Base-by-base conservation (phyloP, 2,113 vertebrate genomes). In the Isichthys henryi region DNA sequence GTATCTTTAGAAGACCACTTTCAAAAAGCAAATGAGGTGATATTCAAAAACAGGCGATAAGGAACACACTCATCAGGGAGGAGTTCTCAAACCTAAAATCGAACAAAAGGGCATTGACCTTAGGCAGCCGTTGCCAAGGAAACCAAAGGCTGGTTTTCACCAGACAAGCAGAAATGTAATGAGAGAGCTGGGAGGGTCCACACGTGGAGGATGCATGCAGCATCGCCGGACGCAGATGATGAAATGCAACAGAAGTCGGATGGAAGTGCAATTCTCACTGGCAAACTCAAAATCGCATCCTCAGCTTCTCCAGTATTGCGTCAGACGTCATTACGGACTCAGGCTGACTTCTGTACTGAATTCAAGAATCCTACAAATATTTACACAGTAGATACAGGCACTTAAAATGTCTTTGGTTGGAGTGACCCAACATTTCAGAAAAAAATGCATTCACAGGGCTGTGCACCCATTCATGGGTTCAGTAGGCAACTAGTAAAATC, bases 351-450 rank as follows among this genome's bases (percentile, higher is more conserved):
- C 94, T 93, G 91, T 92, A 96, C 93, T 92, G 89, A 95, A 93
- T 94, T 93, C 95, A 93, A 95, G 95, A 95, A 93, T 94, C 94
- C 96, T 97, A 98, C 94, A 97, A 97, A 97, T 98, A 98, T 98
- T 95, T 98, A 99, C 98, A 98, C 96, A 96, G 97, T 97, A 96
- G 96, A 98, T 97, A 98, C 98, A 99, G 98, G 98, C 98, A 99
- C 98, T 99, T 99, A 96, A 97, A 97, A 97, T 96, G 97, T 99
- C 98, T 99, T 99, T 99, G 98, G 98, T 98, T 99, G 98, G 98
- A 97, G 95, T 97, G 96, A 97, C 96, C 98, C 98, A 98, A 99
- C 98, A 93, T 97, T 97, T 96, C 96, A 96, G 96, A 96, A 93
- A 95, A 95, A 95, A 96, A 95, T 94, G 95, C 96, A 96, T 98